These are phyloP conservation scores for Cephus cinctus DNA, from an alignment of 1,140 invertebrate species.

Conservation along the genomic window DNA sequence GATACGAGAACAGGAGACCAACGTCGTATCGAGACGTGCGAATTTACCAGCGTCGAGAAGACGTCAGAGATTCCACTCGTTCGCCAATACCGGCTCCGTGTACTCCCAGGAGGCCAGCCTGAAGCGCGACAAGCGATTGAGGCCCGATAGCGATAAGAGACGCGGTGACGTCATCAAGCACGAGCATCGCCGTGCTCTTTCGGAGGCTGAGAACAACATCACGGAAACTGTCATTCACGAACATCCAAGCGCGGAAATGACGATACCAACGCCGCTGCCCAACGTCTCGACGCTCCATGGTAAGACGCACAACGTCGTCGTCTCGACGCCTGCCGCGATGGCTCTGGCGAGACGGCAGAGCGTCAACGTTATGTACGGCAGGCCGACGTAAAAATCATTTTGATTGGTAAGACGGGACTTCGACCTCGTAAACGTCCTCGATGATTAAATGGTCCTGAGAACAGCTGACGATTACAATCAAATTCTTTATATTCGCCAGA, in stretches of 20 bases:
- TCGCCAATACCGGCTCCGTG: constrained; percentile 33
- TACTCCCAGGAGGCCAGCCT: constrained; percentile 35
- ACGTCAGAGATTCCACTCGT: constrained; percentile 37
- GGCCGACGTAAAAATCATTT: not conserved
- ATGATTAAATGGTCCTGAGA: too few species aligned
- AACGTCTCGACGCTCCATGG: constrained; percentile 25
- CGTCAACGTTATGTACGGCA: not conserved
- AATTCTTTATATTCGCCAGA: too few species aligned
- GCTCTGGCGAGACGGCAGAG: constrained; percentile 52
- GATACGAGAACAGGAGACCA: constrained; percentile 23
- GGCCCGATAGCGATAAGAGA: constrained; percentile 24
- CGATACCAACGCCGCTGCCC: constrained; percentile 3
- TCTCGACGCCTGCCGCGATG: constrained; percentile 48
- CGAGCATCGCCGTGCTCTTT: constrained; percentile 28
- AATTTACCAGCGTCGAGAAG: constrained; percentile 19
- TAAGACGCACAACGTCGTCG: constrained; percentile 37
- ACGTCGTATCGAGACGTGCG: constrained; percentile 19
- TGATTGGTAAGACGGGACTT: too few species aligned
- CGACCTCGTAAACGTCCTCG: too few species aligned
- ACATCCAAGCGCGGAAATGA: constrained; percentile 19
- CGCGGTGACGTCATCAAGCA: constrained; percentile 14
- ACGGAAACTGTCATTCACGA: constrained; percentile 44
- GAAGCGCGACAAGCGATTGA: constrained; percentile 25
- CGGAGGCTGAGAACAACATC: constrained; percentile 39
- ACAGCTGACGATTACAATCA: too few species aligned